phyloP scores from a whole-genome alignment of 2,888 invertebrate genomes.

The Andricus quercusramuli region DNA sequence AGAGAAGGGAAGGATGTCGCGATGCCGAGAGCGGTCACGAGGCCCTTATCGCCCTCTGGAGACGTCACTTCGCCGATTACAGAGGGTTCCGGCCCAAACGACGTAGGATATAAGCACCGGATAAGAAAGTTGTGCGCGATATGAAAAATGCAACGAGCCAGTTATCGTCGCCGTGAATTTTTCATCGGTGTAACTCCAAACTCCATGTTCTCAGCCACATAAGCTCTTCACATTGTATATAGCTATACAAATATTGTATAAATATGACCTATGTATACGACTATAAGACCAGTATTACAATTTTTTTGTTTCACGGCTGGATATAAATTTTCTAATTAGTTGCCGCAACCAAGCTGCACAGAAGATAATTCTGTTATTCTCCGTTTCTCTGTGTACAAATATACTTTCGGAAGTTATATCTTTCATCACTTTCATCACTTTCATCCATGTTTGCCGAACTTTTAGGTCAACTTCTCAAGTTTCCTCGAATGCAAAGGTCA shows the following conservation, averaged over 20 bases:
- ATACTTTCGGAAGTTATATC: too few relatives aligned
- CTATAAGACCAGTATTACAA: too few relatives aligned
- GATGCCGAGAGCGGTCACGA: constrained; percentile 57
- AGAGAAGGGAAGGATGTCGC: constrained; percentile 39
- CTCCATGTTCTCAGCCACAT: constrained; percentile 51
- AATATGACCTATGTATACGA: too few relatives aligned
- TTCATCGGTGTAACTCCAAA: constrained; percentile 69
- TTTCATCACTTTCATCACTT: not conserved
- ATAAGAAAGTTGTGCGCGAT: constrained; percentile 73
- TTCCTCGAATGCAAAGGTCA: constrained; percentile 38
- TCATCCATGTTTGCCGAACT: constrained; percentile 20
- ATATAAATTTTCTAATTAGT: too few relatives aligned
- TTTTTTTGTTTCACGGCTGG: too few relatives aligned
- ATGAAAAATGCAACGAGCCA: constrained; percentile 77
- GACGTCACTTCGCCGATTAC: constrained; percentile 55
- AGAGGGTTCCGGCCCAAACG: constrained; percentile 65
- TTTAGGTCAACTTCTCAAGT: constrained; percentile 28
- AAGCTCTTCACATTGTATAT: constrained; percentile 5
- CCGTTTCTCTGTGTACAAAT: too few relatives aligned
- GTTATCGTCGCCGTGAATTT: constrained; percentile 77
- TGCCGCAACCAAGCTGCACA: too few relatives aligned
- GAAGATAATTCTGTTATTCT: too few relatives aligned
- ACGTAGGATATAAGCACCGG: constrained; percentile 71
- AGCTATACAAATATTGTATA: too few relatives aligned
- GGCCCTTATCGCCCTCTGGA: constrained; percentile 58